These are phyloP conservation scores for Hyperoodon ampullatus DNA, from an alignment of 2,113 vertebrate species.

Conservation along the genomic window DNA sequence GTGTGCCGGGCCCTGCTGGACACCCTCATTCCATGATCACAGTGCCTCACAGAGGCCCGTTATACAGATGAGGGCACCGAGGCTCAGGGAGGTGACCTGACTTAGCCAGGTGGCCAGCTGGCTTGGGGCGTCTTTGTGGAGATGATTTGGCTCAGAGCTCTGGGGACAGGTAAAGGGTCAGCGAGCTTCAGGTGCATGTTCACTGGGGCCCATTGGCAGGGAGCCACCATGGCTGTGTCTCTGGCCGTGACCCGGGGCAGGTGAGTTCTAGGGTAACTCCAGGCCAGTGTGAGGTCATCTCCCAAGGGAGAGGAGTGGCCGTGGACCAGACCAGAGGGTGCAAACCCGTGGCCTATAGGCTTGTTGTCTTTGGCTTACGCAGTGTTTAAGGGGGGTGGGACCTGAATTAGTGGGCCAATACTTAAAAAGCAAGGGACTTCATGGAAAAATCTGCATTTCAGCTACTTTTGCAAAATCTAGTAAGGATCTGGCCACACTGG, in stretches of 20 bases:
- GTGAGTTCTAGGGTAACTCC: background rate
- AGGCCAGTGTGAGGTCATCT: background rate
- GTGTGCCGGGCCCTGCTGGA: fast-evolving
- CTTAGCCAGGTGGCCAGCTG: background rate
- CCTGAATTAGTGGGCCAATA: background rate
- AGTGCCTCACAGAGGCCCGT: fast-evolving
- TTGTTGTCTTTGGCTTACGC: background rate
- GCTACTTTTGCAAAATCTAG: background rate
- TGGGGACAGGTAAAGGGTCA: background rate
- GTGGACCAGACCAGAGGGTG: background rate
- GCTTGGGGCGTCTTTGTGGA: background rate
- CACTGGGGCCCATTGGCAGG: background rate
- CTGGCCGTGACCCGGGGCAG: background rate
- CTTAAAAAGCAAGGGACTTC: background rate
- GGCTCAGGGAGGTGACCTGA: background rate
- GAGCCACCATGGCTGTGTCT: background rate
- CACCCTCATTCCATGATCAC: background rate
- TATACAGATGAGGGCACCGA: fast-evolving
- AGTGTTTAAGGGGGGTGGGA: background rate
- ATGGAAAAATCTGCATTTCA: background rate
- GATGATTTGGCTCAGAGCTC: fast-evolving
- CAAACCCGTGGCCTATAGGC: background rate
- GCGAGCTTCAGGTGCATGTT: fast-evolving
- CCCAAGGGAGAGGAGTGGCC: background rate
- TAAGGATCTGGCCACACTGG: background rate